Evolutionary conservation across 2,113 vertebrate species (phyloP), one percentile per base, ranked within the genome.

Genomic region (Menidia beryllina): DNA sequence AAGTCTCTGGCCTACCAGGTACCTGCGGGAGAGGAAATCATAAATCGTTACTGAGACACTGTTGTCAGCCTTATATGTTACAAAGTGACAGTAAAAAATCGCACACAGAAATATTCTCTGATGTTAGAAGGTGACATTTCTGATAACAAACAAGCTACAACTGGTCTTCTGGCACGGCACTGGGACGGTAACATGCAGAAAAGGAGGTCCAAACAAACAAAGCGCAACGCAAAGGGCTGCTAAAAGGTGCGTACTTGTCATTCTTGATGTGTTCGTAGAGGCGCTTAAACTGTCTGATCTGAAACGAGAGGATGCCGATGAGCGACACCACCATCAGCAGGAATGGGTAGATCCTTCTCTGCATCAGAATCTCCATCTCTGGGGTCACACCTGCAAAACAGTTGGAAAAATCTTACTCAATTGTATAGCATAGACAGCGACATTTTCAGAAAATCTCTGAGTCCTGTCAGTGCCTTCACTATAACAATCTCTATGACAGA

Each of bases 191-290:
- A 30, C 30, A 30, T 30, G 8, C 30, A 30, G 30, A 8, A 30
- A 30, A 30, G 8, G 30, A 30, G 30, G 30, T 30, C 30, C 30
- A 30, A 30, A 30, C 30, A 30, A 30, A 30, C 34, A 11, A 11
- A 12, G 12, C 12, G 61, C 36, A 14, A 39, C 25, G n/a, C 36
- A n/a, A 49, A 7, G 6, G 19, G 26, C 51, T 1, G 7, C 27
- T n/a, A 8, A 51, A 26, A 47, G 6, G 58, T 60, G 91, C 95
- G 92, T 90, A 99, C 97, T 99, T 99, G 93, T 99, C 98, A 20
- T 99, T 99, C 91, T 99, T 99, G 91, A 99, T 99, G 89, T 99
- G 98, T 81, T 99, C 98, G 81, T 99, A 99, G 91, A 99, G 98
- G 86, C 97, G 97, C 94, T 97, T 98, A 88, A 99, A 99, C 86